Evolutionary conservation across 2,888 invertebrate species (phyloP), one percentile per base, ranked within the genome.

Genomic region (Sepiola atlantica): DNA sequence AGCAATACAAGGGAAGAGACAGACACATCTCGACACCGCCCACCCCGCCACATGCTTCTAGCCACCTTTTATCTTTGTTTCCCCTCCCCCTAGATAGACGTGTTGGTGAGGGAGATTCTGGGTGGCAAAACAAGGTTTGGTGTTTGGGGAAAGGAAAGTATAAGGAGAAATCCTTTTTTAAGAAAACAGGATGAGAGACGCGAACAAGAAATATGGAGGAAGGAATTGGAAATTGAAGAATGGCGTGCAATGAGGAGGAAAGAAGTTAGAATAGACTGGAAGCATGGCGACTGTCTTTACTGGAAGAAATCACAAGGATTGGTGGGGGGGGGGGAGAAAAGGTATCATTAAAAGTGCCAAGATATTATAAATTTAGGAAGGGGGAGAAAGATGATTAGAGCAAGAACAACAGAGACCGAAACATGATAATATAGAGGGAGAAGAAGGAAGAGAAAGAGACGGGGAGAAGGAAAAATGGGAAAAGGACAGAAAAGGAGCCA

Each of bases 1-100:
- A 77, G n/a, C 77, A 77, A 77, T n/a, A 77, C 77, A n/a, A 77
- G 77, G 77, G 77, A 77, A 77, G n/a, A 77, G 77, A 77, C 77
- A 77, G 77, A 77, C 32, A 16, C 77, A 45, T 45, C 45, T 45
- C 45, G 45, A 45, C 45, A 2, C 2, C 45, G 45, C 45, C 45
- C 45, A 45, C 45, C 45, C 45, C 4, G 2, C 45, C 45, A 45
- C 4, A 45, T 45, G 14, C 32, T 77, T n/a, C 77, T n/a, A 77
- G n/a, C 32, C 32, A 77, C 77, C 77, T 12, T 45, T 77, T n/a
- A 77, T 77, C 77, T n/a, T n/a, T n/a, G 32, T 77, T 77, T n/a
- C 77, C n/a, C n/a, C n/a, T n/a, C 32, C n/a, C n/a, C n/a, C 32
- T 77, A 32, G n/a, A 77, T n/a, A 77, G 77, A 77, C n/a, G 77